These are phyloP conservation scores for Oligia strigilis DNA, from an alignment of 2,888 invertebrate genomes.

Conservation along the genomic window DNA sequence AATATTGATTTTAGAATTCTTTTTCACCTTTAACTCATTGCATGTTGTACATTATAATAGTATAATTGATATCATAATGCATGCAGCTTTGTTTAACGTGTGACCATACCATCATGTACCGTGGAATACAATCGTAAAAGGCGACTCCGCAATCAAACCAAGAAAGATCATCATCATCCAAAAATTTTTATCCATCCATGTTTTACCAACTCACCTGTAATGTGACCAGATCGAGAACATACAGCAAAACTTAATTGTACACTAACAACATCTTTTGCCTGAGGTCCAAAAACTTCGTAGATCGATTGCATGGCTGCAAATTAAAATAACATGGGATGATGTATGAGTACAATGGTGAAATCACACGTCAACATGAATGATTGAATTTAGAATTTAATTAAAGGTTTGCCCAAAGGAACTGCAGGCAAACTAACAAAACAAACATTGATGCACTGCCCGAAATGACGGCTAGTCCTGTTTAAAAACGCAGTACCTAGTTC, in stretches of 20 bases:
- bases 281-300: background rate
- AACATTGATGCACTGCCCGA: background rate
- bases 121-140: constrained; percentile 8
- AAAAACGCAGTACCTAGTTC: background rate
- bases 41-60: constrained; percentile 18
- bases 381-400: constrained; percentile 41
- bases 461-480: constrained; percentile 2
- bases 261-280: background rate
- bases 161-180: constrained; percentile 3
- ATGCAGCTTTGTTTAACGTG: constrained; percentile 30
- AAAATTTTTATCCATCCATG: constrained; percentile 21
- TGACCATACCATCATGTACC: constrained; percentile 3
- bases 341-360: constrained; percentile 31
- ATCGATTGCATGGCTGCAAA: constrained; percentile 37
- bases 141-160: background rate
- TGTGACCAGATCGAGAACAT: background rate
- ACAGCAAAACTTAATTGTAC: constrained; percentile 6
- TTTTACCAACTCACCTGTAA: background rate
- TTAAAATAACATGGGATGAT: constrained; percentile 36
- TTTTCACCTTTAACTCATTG: constrained; percentile 7
- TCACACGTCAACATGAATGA: constrained; percentile 38
- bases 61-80: constrained; percentile 22
- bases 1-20: background rate
- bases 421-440: background rate
- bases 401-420: constrained; percentile 52